These are phyloP conservation scores for Nyleta sp. DNA, from an alignment of 2,888 invertebrate genomes.

Conservation along the genomic window DNA sequence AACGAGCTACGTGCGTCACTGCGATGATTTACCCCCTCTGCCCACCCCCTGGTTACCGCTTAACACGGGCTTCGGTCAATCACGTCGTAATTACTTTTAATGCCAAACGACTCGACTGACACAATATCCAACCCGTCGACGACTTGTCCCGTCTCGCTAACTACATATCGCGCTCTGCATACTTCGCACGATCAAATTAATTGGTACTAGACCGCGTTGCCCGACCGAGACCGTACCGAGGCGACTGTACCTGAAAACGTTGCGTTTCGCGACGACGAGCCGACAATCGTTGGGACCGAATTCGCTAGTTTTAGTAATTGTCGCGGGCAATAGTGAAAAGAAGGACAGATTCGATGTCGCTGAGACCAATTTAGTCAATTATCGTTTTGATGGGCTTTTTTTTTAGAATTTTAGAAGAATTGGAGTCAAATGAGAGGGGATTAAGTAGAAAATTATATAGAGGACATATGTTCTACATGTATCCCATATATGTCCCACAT, in stretches of 20 bases:
- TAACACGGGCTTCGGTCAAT: conserved; percentile 80
- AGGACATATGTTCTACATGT: too few relatives aligned
- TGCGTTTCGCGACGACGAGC: too few relatives aligned
- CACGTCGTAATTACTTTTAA: conserved; percentile 82
- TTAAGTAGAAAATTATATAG: too few relatives aligned
- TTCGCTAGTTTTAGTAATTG: too few relatives aligned
- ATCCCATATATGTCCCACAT: too few relatives aligned
- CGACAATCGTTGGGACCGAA: too few relatives aligned
- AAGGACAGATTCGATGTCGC: too few relatives aligned
- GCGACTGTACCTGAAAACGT: conserved; percentile 24
- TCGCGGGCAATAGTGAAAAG: too few relatives aligned
- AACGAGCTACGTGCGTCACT: conserved; percentile 82
- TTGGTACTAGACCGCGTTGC: conserved; percentile 80
- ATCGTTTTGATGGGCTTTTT: too few relatives aligned
- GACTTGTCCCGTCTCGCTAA: conserved; percentile 73
- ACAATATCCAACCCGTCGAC: conserved; percentile 81
- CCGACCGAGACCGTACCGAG: conserved; percentile 61
- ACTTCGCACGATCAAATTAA: conserved; percentile 82
- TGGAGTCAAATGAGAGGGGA: too few relatives aligned
- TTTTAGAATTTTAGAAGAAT: too few relatives aligned
- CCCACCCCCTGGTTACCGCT: conserved; percentile 73
- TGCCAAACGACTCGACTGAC: conserved; percentile 81
- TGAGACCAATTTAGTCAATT: too few relatives aligned
- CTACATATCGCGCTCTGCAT: conserved; percentile 76
- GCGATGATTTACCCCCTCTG: conserved; percentile 79